Base-by-base conservation (phyloP, 2,888 invertebrate genomes). In the Ferdinandea cuprea region DNA sequence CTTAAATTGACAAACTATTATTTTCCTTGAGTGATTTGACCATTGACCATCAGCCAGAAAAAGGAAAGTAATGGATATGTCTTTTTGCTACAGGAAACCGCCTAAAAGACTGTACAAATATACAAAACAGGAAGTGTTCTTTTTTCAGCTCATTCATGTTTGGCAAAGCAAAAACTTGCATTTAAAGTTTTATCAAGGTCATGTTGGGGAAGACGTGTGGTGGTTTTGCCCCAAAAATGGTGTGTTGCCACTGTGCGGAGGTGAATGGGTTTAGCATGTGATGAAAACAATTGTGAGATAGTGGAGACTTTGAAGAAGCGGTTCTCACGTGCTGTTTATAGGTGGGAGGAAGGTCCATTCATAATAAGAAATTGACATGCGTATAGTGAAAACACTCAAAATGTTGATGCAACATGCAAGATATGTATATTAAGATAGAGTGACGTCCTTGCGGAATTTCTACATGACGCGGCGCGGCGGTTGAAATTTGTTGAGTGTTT, bases 291-390 rank as follows among this genome's bases (percentile, higher is more conserved):
- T 37, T 37, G 46, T 19, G 21, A 21, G 19, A 21, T 28, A 40
- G 42, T 52, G 66, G 66, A 54, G 54, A 56, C 21, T 56, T 54
- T 54, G 32, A 25, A 11, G 35, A 58, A 46, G 3, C 6, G 1
- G 13, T 48, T 59, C 69, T 71, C 69, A 71, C 69, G 69, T 71
- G 69, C 58, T 35, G n/a, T n/a, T n/a, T n/a, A n/a, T n/a, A n/a
- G n/a, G n/a, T n/a, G n/a, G n/a, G n/a, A n/a, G n/a, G n/a, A n/a
- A n/a, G 48, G 48, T 71, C 40, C 66, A 66, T 66, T 66, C 66
- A 66, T 66, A 19, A 66, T 28, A 42, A 52, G 30, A 9, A 0
- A 40, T 0, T 7, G 17, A 7, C 66, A 52, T 66, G 66, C 66
- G 66, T 42, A 28, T 8, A 42, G 8, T 6, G 0, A n/a, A 28